Evolutionary conservation across 2,797 vertebrate genomes (phyloP).

Genomic region (Peromyscus melanophrys): DNA sequence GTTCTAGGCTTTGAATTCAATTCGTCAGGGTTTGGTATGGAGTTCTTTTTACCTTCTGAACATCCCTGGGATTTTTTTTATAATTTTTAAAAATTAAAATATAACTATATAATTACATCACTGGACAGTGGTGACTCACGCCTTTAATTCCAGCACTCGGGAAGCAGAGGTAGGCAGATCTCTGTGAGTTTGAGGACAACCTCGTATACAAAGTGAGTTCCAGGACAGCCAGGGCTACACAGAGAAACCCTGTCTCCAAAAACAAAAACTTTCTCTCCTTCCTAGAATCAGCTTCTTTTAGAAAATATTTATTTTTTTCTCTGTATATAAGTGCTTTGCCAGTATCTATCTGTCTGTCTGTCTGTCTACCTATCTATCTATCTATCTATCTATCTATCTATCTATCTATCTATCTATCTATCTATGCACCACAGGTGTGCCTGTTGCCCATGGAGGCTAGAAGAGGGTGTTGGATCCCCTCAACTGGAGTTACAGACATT

Average conservation of each 20-base stretch:
- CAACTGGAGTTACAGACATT: neutral
- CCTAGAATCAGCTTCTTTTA: neutral
- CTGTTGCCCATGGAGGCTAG: neutral
- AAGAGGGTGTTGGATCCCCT: neutral
- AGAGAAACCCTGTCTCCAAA: neutral
- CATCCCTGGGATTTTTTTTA: neutral
- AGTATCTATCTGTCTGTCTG: neutral
- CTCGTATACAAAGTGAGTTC: neutral
- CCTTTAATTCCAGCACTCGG: neutral
- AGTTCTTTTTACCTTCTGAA: neutral
- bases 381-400: too few relatives aligned
- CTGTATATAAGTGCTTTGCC: neutral
- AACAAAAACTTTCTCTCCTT: neutral
- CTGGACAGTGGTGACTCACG: neutral
- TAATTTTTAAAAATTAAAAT: neutral
- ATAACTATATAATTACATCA: neutral
- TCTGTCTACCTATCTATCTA: neutral
- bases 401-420: too few relatives aligned
- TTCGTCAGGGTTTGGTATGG: neutral
- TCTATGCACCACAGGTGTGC: neutral
- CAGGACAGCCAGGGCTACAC: neutral
- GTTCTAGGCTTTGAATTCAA: neutral
- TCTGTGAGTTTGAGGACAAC: neutral
- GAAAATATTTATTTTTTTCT: neutral
- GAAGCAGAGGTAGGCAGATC: neutral